Conservation (phyloP, 2,888 invertebrate species). For the Epinotia bilunana region DNA sequence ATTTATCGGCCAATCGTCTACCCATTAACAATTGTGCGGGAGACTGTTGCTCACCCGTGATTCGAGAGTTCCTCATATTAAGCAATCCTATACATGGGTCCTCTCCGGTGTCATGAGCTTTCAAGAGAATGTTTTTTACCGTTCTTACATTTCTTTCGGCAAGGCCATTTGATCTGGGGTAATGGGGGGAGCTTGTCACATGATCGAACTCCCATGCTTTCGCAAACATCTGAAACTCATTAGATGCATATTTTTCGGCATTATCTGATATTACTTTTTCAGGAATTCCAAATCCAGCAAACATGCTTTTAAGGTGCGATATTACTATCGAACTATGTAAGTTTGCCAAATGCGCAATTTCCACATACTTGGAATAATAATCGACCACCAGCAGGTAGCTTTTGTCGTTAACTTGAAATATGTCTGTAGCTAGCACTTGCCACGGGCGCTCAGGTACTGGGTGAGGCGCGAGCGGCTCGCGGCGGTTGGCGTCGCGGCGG, state of each 20-base stretch:
- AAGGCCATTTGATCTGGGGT: slow-evolving; percentile 37
- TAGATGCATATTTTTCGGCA: slow-evolving; percentile 17
- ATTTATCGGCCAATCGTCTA: slow-evolving; percentile 2
- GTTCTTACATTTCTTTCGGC: slow-evolving; percentile 29
- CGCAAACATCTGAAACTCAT: slow-evolving; percentile 31
- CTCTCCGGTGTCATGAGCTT: slow-evolving; percentile 14
- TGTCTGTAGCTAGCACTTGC: slow-evolving; percentile 27
- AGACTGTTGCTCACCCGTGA: slow-evolving; percentile 6
- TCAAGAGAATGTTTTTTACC: not conserved
- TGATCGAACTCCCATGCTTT: slow-evolving; percentile 38
- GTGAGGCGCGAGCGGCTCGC: slow-evolving; percentile 42
- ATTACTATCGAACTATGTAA: slow-evolving; percentile 25
- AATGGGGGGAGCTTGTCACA: slow-evolving; percentile 30
- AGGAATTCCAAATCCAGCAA: slow-evolving; percentile 32
- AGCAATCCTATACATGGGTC: slow-evolving; percentile 4
- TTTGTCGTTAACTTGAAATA: slow-evolving; percentile 13
- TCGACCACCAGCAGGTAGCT: slow-evolving; percentile 31
- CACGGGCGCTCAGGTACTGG: slow-evolving; percentile 27
- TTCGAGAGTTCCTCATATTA: not conserved
- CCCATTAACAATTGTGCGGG: slow-evolving; percentile 18
- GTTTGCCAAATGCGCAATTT: slow-evolving; percentile 21
- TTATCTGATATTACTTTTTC: slow-evolving; percentile 31
- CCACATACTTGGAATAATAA: slow-evolving; percentile 38
- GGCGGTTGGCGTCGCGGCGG: slow-evolving; percentile 30
- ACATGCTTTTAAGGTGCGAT: slow-evolving; percentile 27